A percentile compares a stretch with the other conserved stretches of the same genome.
Conservation (phyloP, 2,113 vertebrate genomes). For the Solea solea region DNA sequence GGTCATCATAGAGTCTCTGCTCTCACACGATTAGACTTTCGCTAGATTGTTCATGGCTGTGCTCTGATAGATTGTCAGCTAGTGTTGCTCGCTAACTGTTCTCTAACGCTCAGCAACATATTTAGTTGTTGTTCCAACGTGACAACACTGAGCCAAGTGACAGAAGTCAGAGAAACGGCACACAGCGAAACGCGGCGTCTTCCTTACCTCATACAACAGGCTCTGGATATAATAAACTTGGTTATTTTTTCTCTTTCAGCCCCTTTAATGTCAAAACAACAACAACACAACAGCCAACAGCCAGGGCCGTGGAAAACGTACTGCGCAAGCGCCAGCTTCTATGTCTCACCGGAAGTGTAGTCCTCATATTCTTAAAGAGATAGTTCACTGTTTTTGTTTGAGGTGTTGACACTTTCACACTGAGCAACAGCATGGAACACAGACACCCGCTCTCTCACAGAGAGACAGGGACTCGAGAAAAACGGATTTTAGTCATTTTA, state of each 20-base stretch:
- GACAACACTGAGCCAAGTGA: neutral
- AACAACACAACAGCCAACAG: slow-evolving; percentile 61
- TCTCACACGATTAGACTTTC: neutral
- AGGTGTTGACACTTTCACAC: too few species aligned
- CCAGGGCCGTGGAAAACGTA: slow-evolving; percentile 65
- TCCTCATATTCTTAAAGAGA: neutral
- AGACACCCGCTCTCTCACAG: too few species aligned
- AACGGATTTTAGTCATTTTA: too few species aligned
- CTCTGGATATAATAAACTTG: slow-evolving; percentile 31
- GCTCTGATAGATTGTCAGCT: slow-evolving; percentile 35
- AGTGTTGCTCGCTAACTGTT: slow-evolving; percentile 51
- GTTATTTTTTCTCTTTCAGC: slow-evolving; percentile 35
- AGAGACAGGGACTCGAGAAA: too few species aligned
- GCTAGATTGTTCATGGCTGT: slow-evolving; percentile 19
- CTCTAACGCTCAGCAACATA: slow-evolving; percentile 42
- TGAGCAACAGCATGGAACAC: too few species aligned
- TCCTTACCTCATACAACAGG: slow-evolving; percentile 77
- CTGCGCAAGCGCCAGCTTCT: slow-evolving; percentile 66
- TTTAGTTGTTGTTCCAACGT: slow-evolving; percentile 7
- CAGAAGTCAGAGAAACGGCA: neutral
- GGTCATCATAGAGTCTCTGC: neutral
- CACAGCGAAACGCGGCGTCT: too few species aligned
- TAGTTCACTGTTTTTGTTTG: too few species aligned
- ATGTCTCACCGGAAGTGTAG: slow-evolving; percentile 67
- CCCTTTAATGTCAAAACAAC: slow-evolving; percentile 52